A percentile compares a stretch with the other conserved stretches of the same genome.
phyloP scores from a whole-genome alignment of 37 sponge, comb jelly and placozoan genomes.

The Axinella damicornis region DNA sequence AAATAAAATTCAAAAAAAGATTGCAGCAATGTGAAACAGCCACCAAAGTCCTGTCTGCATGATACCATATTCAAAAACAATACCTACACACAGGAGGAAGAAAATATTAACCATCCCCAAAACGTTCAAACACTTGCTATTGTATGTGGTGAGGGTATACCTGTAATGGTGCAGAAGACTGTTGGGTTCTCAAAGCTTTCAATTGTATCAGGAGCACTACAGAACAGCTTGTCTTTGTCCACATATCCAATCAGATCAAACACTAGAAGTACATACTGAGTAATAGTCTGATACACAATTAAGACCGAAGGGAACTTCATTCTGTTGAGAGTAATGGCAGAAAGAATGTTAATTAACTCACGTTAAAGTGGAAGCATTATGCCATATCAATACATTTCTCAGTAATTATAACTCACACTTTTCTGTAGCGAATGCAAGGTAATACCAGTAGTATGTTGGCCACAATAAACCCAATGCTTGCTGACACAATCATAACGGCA shows the following conservation, averaged over 20 bases:
- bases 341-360: not conserved
- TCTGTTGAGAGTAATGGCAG: not conserved
- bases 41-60: constrained; percentile 2
- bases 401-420: constrained; percentile 13
- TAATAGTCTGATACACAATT: not conserved
- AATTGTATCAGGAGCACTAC: not conserved
- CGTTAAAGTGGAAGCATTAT: not conserved
- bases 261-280: not conserved
- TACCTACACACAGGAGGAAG: not conserved
- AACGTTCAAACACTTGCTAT: too few relatives aligned
- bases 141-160: too few relatives aligned
- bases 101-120: too few relatives aligned
- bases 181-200: not conserved
- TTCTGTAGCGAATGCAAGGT: not conserved
- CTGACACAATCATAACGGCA: not conserved
- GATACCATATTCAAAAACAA: not conserved
- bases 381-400: not conserved
- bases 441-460: not conserved
- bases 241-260: not conserved
- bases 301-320: not conserved
- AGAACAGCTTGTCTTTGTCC: not conserved
- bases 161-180: constrained; percentile 1
- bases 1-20: not conserved
- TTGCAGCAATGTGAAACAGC: not conserved
- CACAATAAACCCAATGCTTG: not conserved